Conservation (phyloP, 2,113 vertebrate species). For the Ceuthmochares aereus region DNA sequence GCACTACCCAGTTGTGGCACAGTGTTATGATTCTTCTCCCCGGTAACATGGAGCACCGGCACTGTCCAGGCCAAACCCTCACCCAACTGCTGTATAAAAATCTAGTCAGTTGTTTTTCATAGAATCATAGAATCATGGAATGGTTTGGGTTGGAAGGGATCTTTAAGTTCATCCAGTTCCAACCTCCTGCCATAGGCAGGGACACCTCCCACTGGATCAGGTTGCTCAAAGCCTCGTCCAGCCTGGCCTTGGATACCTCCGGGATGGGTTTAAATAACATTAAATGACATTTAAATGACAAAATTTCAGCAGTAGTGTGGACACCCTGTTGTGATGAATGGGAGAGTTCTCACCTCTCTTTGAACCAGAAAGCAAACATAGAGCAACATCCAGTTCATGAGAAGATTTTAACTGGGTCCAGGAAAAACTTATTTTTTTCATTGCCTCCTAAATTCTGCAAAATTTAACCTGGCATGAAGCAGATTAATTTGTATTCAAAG, state of each 20-base stretch:
- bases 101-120: neutral
- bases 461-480: neutral
- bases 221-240: too few species aligned
- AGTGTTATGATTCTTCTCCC: neutral
- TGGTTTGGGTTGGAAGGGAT: too few species aligned
- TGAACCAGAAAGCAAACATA: neutral
- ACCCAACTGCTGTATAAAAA: neutral
- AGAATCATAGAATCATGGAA: too few species aligned
- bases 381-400: accelerated
- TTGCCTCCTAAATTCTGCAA: neutral
- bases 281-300: neutral
- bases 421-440: accelerated
- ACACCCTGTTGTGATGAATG: neutral
- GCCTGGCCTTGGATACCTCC: too few species aligned
- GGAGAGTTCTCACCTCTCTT: neutral
- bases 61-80: neutral
- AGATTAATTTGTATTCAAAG: neutral
- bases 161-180: too few species aligned
- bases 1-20: neutral
- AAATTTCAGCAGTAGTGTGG: neutral
- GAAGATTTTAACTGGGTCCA: neutral
- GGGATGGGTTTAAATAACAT: too few species aligned
- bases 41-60: neutral
- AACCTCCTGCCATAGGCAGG: too few species aligned
- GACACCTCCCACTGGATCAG: too few species aligned